Evolutionary conservation across 2,113 vertebrate species (phyloP).

Genomic region (Oryzias celebensis): DNA sequence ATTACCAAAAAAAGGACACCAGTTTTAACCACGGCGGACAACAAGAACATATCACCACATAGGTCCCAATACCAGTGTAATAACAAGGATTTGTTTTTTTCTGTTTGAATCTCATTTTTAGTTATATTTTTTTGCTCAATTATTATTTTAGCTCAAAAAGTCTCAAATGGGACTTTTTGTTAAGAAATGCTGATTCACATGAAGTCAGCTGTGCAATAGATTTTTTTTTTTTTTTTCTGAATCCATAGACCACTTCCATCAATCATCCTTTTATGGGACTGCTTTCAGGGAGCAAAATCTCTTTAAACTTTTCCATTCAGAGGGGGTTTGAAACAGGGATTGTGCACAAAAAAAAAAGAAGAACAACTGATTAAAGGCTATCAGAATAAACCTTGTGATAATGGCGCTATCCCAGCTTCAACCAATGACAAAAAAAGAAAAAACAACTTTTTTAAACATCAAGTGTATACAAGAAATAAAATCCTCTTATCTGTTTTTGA

Average conservation of each 20-base stretch:
- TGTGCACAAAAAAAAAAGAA: constrained; percentile 32
- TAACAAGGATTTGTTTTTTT: constrained; percentile 35
- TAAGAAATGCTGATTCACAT: constrained; percentile 60
- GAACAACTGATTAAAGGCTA: constrained; percentile 53
- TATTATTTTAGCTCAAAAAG: constrained; percentile 38
- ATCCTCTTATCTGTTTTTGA: constrained; percentile 70
- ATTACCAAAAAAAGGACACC: constrained; percentile 18
- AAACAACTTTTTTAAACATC: constrained; percentile 51
- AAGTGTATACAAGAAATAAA: constrained; percentile 77
- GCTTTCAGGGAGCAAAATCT: constrained; percentile 54
- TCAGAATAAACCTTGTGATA: constrained; percentile 63
- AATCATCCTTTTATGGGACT: constrained; percentile 58
- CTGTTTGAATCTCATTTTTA: constrained; percentile 16
- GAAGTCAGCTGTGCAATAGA: constrained; percentile 59
- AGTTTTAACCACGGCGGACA: neutral
- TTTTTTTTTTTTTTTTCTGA: constrained; percentile 40
- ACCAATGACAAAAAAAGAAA: constrained; percentile 51
- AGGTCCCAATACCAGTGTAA: constrained; percentile 49
- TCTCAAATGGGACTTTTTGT: constrained; percentile 47
- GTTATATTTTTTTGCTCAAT: neutral
- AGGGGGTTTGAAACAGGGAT: constrained; percentile 45
- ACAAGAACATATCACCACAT: constrained; percentile 41
- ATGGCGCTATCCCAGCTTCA: constrained; percentile 70
- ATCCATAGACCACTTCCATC: constrained; percentile 54
- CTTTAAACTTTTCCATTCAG: constrained; percentile 49